Evolutionary conservation across 2,888 invertebrate species (phyloP), one percentile per base, ranked within the genome.

Genomic region (Agriopis marginaria): DNA sequence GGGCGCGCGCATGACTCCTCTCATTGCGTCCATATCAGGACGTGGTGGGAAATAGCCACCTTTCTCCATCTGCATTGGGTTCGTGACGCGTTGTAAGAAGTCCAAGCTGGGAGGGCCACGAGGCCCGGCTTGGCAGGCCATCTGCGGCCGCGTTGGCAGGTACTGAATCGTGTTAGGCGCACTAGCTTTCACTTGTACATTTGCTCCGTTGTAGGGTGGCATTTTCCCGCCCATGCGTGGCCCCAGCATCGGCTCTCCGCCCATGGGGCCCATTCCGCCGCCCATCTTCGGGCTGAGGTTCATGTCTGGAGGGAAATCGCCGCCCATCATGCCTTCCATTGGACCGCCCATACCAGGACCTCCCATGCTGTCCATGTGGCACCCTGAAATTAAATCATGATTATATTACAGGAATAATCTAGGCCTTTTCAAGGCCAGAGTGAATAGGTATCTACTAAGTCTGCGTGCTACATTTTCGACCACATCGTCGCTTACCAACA

Each of bases 91-190:
- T 81, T 98, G 98, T 66, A 98, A 93, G 91, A 98, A 98, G 82
- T 98, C 98, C 75, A 98, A 94, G 90, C 98, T 97, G 51, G 98
- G 98, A 7, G 98, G 98, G 10, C 97, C 97, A 55, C 98, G 94
- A 0, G 97, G 97, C 63, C 95, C 96, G 44, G 95, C 94, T 72
- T 95, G 95, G 82, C 96, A 96, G 11, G 96, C 95, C 82, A 96
- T 96, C 86, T 98, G 98, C n/a, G 99, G 98, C 91, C 98, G 96
- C 63, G 98, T 98, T 32, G 99, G 99, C 89, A 99, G 96, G 95
- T 99, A 99, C 95, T 99, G 99, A 86, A 99, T 99, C 49, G 99
- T 99, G 91, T 99, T 99, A 0, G 99, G 99, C 11, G 99, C 98
- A 89, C 98, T 98, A 10, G 99, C 97, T 91, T 99, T 99, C 40